Base-by-base conservation (phyloP, 2,888 invertebrate genomes). In the Epinotia demarniana region DNA sequence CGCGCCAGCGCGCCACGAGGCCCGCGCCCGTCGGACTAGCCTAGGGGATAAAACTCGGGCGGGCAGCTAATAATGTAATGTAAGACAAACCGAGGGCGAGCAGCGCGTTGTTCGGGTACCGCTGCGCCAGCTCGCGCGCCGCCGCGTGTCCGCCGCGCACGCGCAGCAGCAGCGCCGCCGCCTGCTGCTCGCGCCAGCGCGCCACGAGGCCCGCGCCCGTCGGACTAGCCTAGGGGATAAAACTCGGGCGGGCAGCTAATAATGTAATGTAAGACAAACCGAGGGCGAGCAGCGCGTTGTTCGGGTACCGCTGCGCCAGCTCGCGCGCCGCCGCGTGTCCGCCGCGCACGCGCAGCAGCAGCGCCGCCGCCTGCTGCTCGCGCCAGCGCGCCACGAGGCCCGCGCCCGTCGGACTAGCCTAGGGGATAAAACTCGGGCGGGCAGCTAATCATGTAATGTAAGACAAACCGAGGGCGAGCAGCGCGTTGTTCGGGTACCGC, bases 61-160 rank as follows among this genome's bases (percentile, higher is more conserved):
- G 23, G 23, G 23, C 23, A 33, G 33, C 8, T 33, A 33, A 9
- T 39, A 39, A 27, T 27, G 23, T 27, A 27, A 27, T 27, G 23
- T 2, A 13, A 5, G 6, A 67, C 72, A 68, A 11, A 76, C 76
- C 13, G 12, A 71, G 70, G 11, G 72, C 75, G 43, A 77, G 73
- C 46, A 57, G 19, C 6, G 58, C 53, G 71, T 60, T 73, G 64
- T 72, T 19, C 11, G 78, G 77, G 61, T 73, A 63, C 49, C 5
- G 12, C 3, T 63, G 19, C 19, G 64, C 12, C 46, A 78, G 87
- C 86, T 74, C 81, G 85, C 58, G 72, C 81, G 79, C 80, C 82
- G 75, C 85, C 77, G 79, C 77, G 78, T 69, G 74, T 61, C 64
- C 73, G 73, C 67, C 18, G 11, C 70, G 67, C 78, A 78, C 71